These are phyloP conservation scores for Delia radicum DNA, from an alignment of 1,140 invertebrate genomes.

Conservation along the genomic window DNA sequence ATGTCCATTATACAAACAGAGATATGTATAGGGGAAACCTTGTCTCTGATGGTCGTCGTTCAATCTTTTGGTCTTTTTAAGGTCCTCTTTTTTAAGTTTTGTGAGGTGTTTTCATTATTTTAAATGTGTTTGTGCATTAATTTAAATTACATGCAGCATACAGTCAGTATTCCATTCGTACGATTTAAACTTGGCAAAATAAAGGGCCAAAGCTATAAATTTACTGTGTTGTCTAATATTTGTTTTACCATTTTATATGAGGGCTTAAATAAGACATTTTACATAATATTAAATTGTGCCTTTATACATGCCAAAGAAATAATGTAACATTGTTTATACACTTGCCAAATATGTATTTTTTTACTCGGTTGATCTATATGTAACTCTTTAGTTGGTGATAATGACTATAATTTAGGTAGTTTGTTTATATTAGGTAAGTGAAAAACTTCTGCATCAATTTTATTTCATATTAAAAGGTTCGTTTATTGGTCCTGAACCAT, in stretches of 20 bases:
- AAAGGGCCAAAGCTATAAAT: neutral
- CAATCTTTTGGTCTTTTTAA: neutral
- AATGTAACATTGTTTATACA: neutral
- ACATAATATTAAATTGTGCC: conserved; percentile 6
- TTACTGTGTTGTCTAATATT: neutral
- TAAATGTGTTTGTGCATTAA: conserved; percentile 21
- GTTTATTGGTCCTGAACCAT: too few species aligned
- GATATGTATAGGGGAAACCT: neutral
- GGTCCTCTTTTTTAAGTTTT: neutral
- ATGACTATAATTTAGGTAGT: neutral
- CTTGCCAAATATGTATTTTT: neutral
- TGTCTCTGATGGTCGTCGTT: neutral
- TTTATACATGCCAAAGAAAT: neutral
- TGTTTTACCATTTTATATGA: conserved; percentile 13
- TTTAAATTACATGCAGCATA: conserved; percentile 4
- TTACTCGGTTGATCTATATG: neutral
- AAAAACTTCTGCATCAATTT: too few species aligned
- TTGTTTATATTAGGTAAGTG: neutral
- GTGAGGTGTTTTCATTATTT: conserved; percentile 18
- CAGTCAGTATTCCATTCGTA: neutral
- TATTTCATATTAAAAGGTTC: too few species aligned
- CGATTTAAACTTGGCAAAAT: too few species aligned
- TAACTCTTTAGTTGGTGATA: conserved; percentile 9
- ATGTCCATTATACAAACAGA: neutral
- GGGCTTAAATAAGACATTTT: conserved; percentile 19